These are phyloP conservation scores for Tolmerus cingulatus DNA, from an alignment of 2,888 invertebrate species.

Conservation along the genomic window DNA sequence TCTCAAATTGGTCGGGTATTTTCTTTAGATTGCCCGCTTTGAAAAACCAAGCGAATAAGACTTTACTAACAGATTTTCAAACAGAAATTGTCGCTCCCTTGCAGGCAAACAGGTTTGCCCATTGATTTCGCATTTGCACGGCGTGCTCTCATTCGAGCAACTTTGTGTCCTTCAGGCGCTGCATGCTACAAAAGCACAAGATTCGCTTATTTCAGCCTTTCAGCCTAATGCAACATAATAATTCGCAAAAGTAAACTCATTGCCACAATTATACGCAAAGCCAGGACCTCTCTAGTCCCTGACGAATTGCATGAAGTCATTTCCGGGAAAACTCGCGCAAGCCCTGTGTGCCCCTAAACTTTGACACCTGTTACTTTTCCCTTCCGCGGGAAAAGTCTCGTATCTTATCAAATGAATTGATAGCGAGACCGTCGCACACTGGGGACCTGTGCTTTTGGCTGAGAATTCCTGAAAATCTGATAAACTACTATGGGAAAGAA, in stretches of 20 bases:
- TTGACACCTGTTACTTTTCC: conserved; percentile 3
- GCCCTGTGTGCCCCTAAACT: not conserved
- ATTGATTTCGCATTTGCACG: not conserved
- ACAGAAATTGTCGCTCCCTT: not conserved
- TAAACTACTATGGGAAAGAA: not conserved
- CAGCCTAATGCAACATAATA: not conserved
- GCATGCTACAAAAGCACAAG: not conserved
- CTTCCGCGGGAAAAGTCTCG: not conserved
- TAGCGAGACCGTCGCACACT: not conserved
- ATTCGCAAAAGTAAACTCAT: not conserved
- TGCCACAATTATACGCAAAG: not conserved
- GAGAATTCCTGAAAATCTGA: not conserved
- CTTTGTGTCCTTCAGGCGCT: not conserved
- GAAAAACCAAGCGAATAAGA: not conserved
- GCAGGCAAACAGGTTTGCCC: not conserved
- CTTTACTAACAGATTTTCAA: not conserved
- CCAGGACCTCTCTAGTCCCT: not conserved
- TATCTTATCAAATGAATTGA: not conserved
- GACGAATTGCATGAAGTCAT: not conserved
- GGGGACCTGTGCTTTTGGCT: not conserved
- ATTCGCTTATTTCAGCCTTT: not conserved
- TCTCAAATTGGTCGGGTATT: not conserved
- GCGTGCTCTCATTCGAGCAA: not conserved
- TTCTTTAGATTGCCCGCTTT: not conserved
- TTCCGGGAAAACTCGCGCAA: not conserved